Evolutionary conservation across 2,113 vertebrate genomes (phyloP), one percentile per base, ranked within the genome.

Genomic region (Fukomys damarensis): DNA sequence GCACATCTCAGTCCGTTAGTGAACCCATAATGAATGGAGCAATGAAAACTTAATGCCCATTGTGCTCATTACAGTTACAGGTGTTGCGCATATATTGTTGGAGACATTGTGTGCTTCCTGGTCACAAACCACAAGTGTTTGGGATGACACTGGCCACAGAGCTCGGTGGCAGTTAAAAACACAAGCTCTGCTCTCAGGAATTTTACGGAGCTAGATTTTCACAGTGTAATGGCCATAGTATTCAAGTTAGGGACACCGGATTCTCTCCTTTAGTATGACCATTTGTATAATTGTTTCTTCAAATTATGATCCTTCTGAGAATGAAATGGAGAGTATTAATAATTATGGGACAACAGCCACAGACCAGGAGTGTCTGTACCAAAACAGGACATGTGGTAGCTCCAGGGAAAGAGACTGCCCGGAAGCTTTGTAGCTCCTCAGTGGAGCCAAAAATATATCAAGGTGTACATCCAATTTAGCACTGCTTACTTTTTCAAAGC

Each of bases 151-250:
- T 5, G 79, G 46, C 41, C 65, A 30, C 30, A 38, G 54, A 59
- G 10, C 58, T 92, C 49, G 68, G 35, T 63, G 56, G 49, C 65
- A 83, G 1, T 65, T 93, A 11, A 68, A 83, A 91, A 61, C 30
- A n/a, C 3, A 32, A 14, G 46, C 6, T 74, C 72, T 82, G 26
- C 59, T 74, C 80, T 93, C 59, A 22, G 77, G 52, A 91, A 61
- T 89, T 96, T 89, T 52, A 63, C 14, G 80, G 63, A 89, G 65
- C 83, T 91, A 46, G 32, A 28, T 56, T 80, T 94, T 83, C 58
- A 92, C 61, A 41, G 0, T 58, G 9, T 88, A 66, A 35, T 74
- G 11, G 43, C 19, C 41, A 76, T 26, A 49, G 9, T 54, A 66
- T 94, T 95, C 52, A 65, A n/a, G 26, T 74, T 79, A 17, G 72